A percentile compares a stretch with the other conserved stretches of the same genome.
Evolutionary conservation across 2,888 invertebrate genomes (phyloP).

Genomic region (Mythimna albipuncta): DNA sequence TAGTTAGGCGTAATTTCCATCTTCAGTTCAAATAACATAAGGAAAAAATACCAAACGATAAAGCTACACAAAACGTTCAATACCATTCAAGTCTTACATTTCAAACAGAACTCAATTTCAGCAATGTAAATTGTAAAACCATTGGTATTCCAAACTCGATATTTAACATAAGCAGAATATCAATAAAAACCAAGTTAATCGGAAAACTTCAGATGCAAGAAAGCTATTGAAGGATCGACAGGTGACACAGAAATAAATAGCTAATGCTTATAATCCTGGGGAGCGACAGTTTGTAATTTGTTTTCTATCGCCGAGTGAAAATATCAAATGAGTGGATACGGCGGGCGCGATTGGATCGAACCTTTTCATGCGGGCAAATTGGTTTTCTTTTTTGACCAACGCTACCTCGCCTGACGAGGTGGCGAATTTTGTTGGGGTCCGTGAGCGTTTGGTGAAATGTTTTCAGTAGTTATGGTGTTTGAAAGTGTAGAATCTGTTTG

Average conservation of each 20-base stretch:
- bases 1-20: neutral
- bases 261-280: slow-evolving; percentile 78
- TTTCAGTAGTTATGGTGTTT: slow-evolving; percentile 20
- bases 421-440: slow-evolving; percentile 78
- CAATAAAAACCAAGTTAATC: slow-evolving; percentile 80
- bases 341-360: slow-evolving; percentile 86
- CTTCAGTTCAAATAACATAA: slow-evolving; percentile 10
- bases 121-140: slow-evolving; percentile 76
- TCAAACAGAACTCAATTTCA: slow-evolving; percentile 67
- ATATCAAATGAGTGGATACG: slow-evolving; percentile 90
- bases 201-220: slow-evolving; percentile 85
- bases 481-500: neutral
- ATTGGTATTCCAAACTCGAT: slow-evolving; percentile 67
- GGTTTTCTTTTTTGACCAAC: slow-evolving; percentile 89
- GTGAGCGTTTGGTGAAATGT: slow-evolving; percentile 17
- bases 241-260: slow-evolving; percentile 86
- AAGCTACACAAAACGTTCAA: slow-evolving; percentile 48
- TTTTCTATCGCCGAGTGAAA: slow-evolving; percentile 86
- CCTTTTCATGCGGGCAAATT: slow-evolving; percentile 90
- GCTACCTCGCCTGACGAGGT: slow-evolving; percentile 84
- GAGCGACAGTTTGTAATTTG: slow-evolving; percentile 89
- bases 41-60: slow-evolving; percentile 10
- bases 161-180: slow-evolving; percentile 60
- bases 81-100: slow-evolving; percentile 34
- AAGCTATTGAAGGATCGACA: slow-evolving; percentile 82